These are phyloP conservation scores for Charadrius vociferus DNA, from an alignment of 2,113 vertebrate species.

Conservation along the genomic window DNA sequence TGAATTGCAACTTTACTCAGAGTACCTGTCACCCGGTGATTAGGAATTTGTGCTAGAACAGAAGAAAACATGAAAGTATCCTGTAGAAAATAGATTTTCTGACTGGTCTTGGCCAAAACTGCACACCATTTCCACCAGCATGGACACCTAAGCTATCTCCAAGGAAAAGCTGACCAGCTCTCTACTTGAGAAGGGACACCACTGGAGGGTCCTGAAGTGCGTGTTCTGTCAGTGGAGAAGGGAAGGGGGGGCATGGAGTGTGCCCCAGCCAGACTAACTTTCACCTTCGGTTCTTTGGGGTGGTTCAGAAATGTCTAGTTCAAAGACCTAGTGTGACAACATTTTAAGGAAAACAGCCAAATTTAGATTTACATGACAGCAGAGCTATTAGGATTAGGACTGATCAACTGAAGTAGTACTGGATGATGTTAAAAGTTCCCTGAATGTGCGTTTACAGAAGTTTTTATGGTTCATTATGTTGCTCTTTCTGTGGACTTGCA, in stretches of 20 bases:
- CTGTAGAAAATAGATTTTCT: neutral
- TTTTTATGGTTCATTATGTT: neutral
- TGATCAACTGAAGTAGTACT: neutral
- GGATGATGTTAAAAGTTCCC: neutral
- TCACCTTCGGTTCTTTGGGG: neutral
- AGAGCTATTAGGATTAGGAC: neutral
- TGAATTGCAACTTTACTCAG: neutral
- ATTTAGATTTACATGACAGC: neutral
- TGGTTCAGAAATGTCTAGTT: neutral
- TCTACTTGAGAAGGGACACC: neutral
- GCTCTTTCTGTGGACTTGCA: neutral
- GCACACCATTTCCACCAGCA: neutral
- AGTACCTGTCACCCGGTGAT: accelerated
- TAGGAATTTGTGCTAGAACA: neutral
- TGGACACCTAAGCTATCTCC: neutral
- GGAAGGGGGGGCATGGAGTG: accelerated
- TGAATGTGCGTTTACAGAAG: neutral
- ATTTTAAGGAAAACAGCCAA: neutral
- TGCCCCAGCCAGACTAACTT: neutral
- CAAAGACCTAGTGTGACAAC: neutral
- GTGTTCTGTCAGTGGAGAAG: neutral
- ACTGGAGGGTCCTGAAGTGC: neutral
- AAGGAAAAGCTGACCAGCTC: neutral
- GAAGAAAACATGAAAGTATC: neutral
- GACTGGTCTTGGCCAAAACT: neutral